Conservation (phyloP, 2,888 invertebrate species). For the Invenusta paracnida region DNA sequence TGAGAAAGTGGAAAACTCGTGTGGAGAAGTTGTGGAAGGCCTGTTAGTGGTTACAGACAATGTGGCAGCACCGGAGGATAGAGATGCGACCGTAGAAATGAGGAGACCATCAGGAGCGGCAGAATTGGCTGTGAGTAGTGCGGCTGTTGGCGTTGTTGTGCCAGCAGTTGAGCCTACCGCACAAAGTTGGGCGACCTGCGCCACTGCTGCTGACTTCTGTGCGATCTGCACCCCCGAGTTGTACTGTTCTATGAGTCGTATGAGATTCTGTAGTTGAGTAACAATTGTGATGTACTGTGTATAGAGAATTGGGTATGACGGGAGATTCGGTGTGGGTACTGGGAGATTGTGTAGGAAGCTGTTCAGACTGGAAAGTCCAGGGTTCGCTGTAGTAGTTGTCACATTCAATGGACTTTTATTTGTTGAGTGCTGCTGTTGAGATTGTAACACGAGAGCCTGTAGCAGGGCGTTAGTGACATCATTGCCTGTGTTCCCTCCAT, state of each 20-base stretch:
- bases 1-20: not conserved
- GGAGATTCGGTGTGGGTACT: not conserved
- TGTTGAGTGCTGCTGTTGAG: not conserved
- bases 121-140: not conserved
- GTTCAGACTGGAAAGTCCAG: not conserved
- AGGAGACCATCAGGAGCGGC: not conserved
- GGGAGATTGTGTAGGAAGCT: not conserved
- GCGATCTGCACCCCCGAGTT: slow-evolving; percentile 6
- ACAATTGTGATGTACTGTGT: slow-evolving; percentile 8
- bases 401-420: not conserved
- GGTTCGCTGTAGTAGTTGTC: not conserved
- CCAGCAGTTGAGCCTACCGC: not conserved
- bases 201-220: slow-evolving; percentile 1
- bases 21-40: not conserved
- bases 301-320: not conserved
- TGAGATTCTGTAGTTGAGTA: slow-evolving; percentile 6
- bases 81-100: not conserved
- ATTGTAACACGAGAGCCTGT: not conserved
- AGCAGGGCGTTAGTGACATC: not conserved
- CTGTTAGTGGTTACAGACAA: not conserved
- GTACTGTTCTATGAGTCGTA: not conserved
- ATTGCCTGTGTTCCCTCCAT: not conserved
- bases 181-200: not conserved
- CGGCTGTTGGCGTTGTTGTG: not conserved
- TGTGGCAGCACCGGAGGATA: not conserved